Percentiles rank a stretch among this genome's conserved stretches.
Conservation (phyloP, 2,888 invertebrate genomes). For the Lithophane semibrunnea region DNA sequence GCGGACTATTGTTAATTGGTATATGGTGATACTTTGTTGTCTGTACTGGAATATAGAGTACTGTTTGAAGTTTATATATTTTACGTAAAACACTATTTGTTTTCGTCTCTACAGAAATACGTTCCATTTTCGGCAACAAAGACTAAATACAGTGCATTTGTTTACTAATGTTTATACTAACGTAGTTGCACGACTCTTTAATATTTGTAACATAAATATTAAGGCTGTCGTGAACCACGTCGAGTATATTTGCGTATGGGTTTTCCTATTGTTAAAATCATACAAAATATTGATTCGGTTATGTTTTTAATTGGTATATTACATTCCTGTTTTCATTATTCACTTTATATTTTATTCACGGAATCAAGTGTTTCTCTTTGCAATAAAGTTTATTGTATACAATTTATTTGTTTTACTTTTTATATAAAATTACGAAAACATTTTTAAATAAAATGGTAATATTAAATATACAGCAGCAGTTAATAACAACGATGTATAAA, state of each 20-base stretch:
- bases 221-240: neutral
- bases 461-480: constrained; percentile 68
- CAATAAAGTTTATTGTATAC: constrained; percentile 84
- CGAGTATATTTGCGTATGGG: constrained; percentile 50
- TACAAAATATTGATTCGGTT: constrained; percentile 79
- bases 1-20: constrained; percentile 40
- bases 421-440: constrained; percentile 72
- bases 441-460: constrained; percentile 55
- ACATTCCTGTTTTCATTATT: constrained; percentile 85
- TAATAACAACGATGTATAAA: constrained; percentile 78
- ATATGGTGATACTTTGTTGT: constrained; percentile 34
- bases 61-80: constrained; percentile 20
- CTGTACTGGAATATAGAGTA: constrained; percentile 12
- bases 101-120: constrained; percentile 1
- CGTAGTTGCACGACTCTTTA: constrained; percentile 9
- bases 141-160: constrained; percentile 31
- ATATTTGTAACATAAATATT: constrained; percentile 15
- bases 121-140: constrained; percentile 27
- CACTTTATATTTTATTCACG: constrained; percentile 71
- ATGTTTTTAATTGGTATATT: constrained; percentile 83
- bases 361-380: constrained; percentile 74
- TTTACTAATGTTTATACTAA: constrained; percentile 12
- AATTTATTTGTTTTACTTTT: constrained; percentile 71
- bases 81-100: constrained; percentile 16
- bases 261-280: constrained; percentile 72